Conservation (phyloP, 2,888 invertebrate genomes). For the Athripsodes cinereus region DNA sequence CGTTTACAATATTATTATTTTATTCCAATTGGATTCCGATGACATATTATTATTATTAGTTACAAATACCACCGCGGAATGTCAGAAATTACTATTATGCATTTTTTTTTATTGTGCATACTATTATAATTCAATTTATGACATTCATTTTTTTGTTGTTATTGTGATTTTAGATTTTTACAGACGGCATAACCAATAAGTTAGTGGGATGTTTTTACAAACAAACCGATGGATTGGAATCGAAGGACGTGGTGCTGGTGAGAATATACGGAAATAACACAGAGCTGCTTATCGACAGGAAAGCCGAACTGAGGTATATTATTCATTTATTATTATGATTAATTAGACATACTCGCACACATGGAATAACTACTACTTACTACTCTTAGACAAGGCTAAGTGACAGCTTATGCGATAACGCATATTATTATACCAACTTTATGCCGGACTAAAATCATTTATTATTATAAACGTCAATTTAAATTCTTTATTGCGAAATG, state of each 20-base stretch:
- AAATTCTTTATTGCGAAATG: too few relatives aligned
- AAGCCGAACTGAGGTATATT: constrained; percentile 65
- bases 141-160: too few relatives aligned
- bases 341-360: too few relatives aligned
- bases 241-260: constrained; percentile 68
- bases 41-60: too few relatives aligned
- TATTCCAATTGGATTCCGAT: constrained; percentile 14
- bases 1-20: not conserved
- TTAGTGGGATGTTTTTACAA: constrained; percentile 68
- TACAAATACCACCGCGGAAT: not conserved
- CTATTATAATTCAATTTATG: not conserved
- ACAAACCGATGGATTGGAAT: constrained; percentile 30
- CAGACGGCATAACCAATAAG: constrained; percentile 92
- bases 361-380: too few relatives aligned
- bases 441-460: too few relatives aligned
- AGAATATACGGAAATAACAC: constrained; percentile 92
- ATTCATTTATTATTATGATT: too few relatives aligned
- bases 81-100: not conserved
- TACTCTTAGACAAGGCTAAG: too few relatives aligned
- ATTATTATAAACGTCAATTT: too few relatives aligned
- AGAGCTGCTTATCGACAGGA: constrained; percentile 84
- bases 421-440: too few relatives aligned
- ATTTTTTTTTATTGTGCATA: too few relatives aligned
- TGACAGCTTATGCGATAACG: too few relatives aligned
- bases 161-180: constrained; percentile 76